Evolutionary conservation across 2,888 invertebrate genomes (phyloP), one percentile per base, ranked within the genome.

Genomic region (Resseliella maxima): DNA sequence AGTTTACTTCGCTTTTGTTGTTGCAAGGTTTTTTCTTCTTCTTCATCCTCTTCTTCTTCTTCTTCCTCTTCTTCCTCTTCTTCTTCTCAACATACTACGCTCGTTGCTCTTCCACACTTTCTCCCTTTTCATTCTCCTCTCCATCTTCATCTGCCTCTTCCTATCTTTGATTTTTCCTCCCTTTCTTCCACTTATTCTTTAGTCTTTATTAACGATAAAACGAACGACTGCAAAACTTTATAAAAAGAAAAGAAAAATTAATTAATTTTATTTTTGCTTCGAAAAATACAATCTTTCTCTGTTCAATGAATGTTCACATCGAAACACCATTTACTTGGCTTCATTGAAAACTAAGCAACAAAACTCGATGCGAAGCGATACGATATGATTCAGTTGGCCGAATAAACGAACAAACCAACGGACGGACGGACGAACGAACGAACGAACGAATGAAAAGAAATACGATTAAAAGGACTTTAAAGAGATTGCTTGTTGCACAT

Each of bases 391-490:
- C 31, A 72, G 24, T 31, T 31, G 31, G 72, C 31, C 18, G 59
- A 27, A 59, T 24, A 12, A 41, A 41, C 41, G 6, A 41, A 41
- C 41, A 41, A 12, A 41, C 41, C 15, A 50, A 72, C 72, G 31
- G 15, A 72, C 15, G 72, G 18, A 31, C n/a, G 59, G 15, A 59
- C 59, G 41, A 41, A 41, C 41, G 6, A 41, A 41, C 41, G 12
- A 12, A 41, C 41, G 46, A 50, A 72, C 72, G 31, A 31, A 72
- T 31, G 72, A 35, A 31, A 35, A 72, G 72, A 35, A 72, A 72
- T 72, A 18, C 18, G 72, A 72, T 72, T 72, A 72, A 72, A 72
- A 31, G 72, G 72, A 72, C 72, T 72, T 72, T 35, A 72, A 72
- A 35, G 72, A 59, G 59, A 59, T 59, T 59, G 59, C 59, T 59